Conservation (phyloP, 2,888 invertebrate genomes). For the Drosophila parthenogenetica region DNA sequence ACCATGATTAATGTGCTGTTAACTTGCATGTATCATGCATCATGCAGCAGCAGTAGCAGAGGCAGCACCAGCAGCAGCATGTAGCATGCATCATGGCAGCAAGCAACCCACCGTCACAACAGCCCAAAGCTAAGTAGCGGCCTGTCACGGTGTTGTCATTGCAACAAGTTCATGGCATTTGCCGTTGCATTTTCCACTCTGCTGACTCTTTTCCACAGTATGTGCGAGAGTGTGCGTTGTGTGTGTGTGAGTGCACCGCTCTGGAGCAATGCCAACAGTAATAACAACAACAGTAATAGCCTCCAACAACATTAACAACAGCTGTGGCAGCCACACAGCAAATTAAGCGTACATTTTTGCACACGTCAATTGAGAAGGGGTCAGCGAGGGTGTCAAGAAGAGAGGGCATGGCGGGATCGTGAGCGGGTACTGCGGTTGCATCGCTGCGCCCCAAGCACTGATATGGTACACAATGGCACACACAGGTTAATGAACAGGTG, state of each 20-base stretch:
- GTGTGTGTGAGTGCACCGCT: constrained; percentile 41
- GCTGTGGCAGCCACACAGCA: constrained; percentile 61
- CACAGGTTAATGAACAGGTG: constrained; percentile 60
- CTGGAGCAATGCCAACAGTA: constrained; percentile 38
- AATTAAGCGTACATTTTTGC: constrained; percentile 73
- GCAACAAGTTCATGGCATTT: constrained; percentile 74
- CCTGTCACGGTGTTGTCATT: constrained; percentile 63
- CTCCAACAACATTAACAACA: constrained; percentile 45
- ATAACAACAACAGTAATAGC: constrained; percentile 14
- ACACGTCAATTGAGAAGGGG: constrained; percentile 31
- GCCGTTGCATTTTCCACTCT: constrained; percentile 63
- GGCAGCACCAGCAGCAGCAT: constrained; percentile 13
- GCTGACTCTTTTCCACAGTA: constrained; percentile 54
- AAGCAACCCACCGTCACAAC: constrained; percentile 34
- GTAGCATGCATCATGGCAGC: constrained; percentile 17
- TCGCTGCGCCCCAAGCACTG: constrained; percentile 50
- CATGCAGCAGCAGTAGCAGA: constrained; percentile 30
- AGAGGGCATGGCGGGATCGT: background rate
- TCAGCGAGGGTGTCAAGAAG: background rate
- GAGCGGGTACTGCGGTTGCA: background rate
- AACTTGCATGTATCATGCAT: constrained; percentile 58
- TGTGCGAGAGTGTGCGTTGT: constrained; percentile 7
- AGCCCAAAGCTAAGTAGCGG: constrained; percentile 60
- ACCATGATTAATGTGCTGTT: constrained; percentile 74
- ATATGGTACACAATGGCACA: constrained; percentile 41